Base-by-base conservation (phyloP, 2,888 invertebrate genomes). In the Apamea monoglypha region DNA sequence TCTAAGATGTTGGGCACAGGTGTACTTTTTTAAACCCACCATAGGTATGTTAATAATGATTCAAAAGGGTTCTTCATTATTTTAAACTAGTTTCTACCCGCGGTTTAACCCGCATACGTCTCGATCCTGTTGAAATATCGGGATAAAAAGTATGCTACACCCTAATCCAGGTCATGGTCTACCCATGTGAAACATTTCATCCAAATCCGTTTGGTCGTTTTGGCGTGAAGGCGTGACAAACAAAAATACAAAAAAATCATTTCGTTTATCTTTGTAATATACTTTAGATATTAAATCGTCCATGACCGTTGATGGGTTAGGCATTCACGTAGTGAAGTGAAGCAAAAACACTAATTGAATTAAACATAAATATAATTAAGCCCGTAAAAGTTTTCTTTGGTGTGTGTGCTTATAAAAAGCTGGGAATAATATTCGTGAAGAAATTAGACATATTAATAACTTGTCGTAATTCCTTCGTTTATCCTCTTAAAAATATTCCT, bases 301-400 rank as follows among this genome's bases (percentile, higher is more conserved):
- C 71, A 18, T 82, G 80, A 74, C 64, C 29, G 47, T 74, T 79
- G 36, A 74, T 14, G 64, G 80, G 80, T 79, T 84, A 67, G 4
- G 2, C 16, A 67, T 59, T 67, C 32, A 5, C 12, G 21, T 10
- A 67, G 59, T 59, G 59, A n/a, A 36, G 14, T 74, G 36, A 29
- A 81, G 14, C 44, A 44, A 61, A 74, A 74, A 74, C 40, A 21
- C 14, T 44, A 29, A 75, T 81, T 40, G 21, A 81, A 78, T 80
- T n/a, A 79, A 66, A 53, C 53, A 21, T 44, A 64, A 50, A 10
- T 50, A 44, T 14, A 79, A 47, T 21, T 53, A 44, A 53, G 14
- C 21, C 1, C 6, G 12, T 50, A 25, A 61, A 50, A 61, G 5
- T 63, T 14, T 77, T 53, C 5, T 10, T 29, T 40, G 25, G 3